Evolutionary conservation across 2,113 vertebrate species (phyloP), one percentile per base, ranked within the genome.

Genomic region (Cranoglanis bouderius): DNA sequence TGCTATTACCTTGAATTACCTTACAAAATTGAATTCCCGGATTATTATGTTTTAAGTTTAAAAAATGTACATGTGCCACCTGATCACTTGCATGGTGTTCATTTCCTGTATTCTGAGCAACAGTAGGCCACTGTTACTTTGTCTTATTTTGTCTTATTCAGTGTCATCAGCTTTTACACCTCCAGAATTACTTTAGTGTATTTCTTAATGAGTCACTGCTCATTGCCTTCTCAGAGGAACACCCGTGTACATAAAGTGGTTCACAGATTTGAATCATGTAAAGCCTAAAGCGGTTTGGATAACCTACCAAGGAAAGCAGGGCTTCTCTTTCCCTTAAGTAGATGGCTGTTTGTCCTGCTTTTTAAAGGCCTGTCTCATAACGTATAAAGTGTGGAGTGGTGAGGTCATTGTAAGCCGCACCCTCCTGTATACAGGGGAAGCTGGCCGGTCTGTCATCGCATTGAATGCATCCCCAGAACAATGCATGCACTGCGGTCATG

Each of bases 341-440:
- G 35, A 43, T 53, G 80, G 87, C 21, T 87, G 24, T 87, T 78
- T 89, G 80, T 84, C 32, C 81, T 72, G 75, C 74, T 40, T 84
- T 87, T 49, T 78, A 87, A 35, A 75, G n/a, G 67, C 63, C 61
- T 72, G 72, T 84, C 29, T 88, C 72, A 80, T 89, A 49, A 65
- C 63, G 78, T 85, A 87, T 86, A 88, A 91, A 89, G 75, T 21
- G 29, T 83, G 38, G 61, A 77, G 72, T 87, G 77, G 49, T 89
- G 84, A 91, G 32, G 78, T 89, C 89, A 91, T 89, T 88, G 86
- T 86, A 82, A 89, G 88, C 85, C 88, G 49, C 88, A 91, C 88
- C 88, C 90, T 88, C 12, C 67, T 82, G 77, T 89, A 72, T 77
- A 51, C 82, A 65, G 46, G 65, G 85, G 35, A 72, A 57, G 14